phyloP scores from a whole-genome alignment of 2,113 vertebrate genomes.

The Daboia siamensis region DNA sequence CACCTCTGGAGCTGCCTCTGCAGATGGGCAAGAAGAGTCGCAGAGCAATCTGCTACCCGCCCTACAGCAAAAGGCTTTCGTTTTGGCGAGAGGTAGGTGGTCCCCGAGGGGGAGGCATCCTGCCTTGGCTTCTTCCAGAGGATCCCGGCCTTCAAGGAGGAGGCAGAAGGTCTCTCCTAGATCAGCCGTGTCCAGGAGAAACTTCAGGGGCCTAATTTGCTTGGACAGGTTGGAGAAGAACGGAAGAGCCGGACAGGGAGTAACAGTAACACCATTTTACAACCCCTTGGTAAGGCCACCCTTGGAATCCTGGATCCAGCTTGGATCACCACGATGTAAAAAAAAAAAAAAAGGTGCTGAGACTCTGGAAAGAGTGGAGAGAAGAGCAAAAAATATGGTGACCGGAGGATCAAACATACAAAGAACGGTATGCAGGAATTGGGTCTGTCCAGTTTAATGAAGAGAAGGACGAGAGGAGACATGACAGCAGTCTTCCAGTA shows the following conservation, averaged over 20 bases:
- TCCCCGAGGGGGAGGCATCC: neutral
- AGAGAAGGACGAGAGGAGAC: neutral
- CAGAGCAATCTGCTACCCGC: accelerated
- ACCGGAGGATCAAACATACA: accelerated
- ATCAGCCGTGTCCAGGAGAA: neutral
- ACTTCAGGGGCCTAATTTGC: neutral
- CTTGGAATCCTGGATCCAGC: neutral
- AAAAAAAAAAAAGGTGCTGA: neutral
- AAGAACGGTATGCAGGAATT: neutral
- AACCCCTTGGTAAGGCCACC: no score
- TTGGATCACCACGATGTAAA: neutral
- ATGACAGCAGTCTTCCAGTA: neutral
- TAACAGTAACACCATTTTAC: neutral
- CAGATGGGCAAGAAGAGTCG: constrained; percentile 1
- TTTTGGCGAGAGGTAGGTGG: neutral
- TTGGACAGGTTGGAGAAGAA: neutral
- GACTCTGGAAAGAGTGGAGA: neutral
- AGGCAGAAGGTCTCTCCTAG: neutral
- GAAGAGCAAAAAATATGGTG: neutral
- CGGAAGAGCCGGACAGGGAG: neutral
- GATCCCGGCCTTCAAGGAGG: neutral
- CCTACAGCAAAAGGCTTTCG: constrained; percentile 5
- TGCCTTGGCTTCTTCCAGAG: neutral
- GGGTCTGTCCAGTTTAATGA: accelerated
- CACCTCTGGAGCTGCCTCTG: neutral